Evolutionary conservation across 1,140 invertebrate species (phyloP).

Genomic region (Sycobia sp.): DNA sequence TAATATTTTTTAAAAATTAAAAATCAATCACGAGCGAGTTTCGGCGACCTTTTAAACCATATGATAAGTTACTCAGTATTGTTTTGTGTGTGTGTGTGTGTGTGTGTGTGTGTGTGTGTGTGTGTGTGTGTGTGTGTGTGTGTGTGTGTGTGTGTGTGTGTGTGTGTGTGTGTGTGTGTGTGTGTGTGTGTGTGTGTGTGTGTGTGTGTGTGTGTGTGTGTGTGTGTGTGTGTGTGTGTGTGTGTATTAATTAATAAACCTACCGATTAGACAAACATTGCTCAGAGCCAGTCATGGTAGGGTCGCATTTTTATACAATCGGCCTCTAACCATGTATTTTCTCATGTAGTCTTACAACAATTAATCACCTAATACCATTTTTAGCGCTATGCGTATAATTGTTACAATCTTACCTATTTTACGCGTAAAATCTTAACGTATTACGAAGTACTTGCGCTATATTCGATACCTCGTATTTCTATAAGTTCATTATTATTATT

Average conservation of each 20-base stretch:
- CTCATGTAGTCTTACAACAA: constrained; percentile 48
- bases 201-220: constrained; percentile 15
- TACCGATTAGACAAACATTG: constrained; percentile 24
- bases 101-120: constrained; percentile 15
- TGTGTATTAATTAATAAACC: constrained; percentile 28
- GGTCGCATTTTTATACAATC: constrained; percentile 33
- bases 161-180: constrained; percentile 15
- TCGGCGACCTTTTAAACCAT: constrained; percentile 24
- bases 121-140: constrained; percentile 15
- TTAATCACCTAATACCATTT: constrained; percentile 45
- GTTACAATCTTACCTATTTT: constrained; percentile 31
- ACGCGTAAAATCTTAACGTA: constrained; percentile 30
- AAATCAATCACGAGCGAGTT: constrained; percentile 19
- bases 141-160: constrained; percentile 15
- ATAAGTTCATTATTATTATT: constrained; percentile 34
- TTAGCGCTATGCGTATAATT: constrained; percentile 29
- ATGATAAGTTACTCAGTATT: constrained; percentile 22
- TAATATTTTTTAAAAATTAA: constrained; percentile 20
- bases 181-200: constrained; percentile 15
- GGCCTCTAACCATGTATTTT: constrained; percentile 36
- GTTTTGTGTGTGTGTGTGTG: constrained; percentile 14
- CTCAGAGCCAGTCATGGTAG: constrained; percentile 27
- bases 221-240: constrained; percentile 17
- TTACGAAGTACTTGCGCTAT: constrained; percentile 41
- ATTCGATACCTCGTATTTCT: constrained; percentile 29